Conservation (phyloP, 2,797 vertebrate species). For the Salarias fasciatus region DNA sequence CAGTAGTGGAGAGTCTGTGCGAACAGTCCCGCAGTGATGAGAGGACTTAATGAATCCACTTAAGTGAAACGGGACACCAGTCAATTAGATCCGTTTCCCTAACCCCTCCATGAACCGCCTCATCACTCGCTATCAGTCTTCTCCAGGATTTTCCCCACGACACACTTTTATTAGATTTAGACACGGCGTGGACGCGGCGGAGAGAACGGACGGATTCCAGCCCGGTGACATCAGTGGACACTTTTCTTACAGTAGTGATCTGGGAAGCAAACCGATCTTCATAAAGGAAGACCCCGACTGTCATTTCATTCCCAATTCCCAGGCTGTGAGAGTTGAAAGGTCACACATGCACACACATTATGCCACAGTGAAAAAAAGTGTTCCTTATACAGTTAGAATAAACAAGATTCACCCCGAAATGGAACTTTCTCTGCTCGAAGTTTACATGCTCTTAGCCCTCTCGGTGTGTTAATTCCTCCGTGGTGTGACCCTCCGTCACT, state of each 20-base stretch:
- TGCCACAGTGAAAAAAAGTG: neutral
- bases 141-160: conserved; percentile 28
- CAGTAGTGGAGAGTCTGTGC: conserved; percentile 3
- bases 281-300: conserved; percentile 39
- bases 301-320: conserved; percentile 32
- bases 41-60: conserved; percentile 61
- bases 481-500: conserved; percentile 55
- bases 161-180: conserved; percentile 48
- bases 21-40: conserved; percentile 36
- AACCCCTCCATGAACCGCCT: conserved; percentile 49
- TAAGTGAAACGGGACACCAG: conserved; percentile 52
- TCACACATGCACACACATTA: conserved; percentile 5
- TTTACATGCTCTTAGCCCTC: conserved; percentile 8
- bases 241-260: conserved; percentile 61
- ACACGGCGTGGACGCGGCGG: conserved; percentile 13
- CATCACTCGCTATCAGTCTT: conserved; percentile 32
- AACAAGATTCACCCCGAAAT: neutral
- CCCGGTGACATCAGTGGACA: conserved; percentile 65
- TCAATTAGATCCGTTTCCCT: conserved; percentile 49
- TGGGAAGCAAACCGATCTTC: conserved; percentile 44
- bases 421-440: conserved; percentile 2
- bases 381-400: neutral
- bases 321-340: conserved; percentile 1
- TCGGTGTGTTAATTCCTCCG: conserved; percentile 37
- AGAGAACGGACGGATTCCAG: conserved; percentile 57